A percentile compares a stretch with the other conserved stretches of the same genome.
These are phyloP conservation scores for Polymixis lichenea DNA, from an alignment of 2,888 invertebrate species.

Conservation along the genomic window DNA sequence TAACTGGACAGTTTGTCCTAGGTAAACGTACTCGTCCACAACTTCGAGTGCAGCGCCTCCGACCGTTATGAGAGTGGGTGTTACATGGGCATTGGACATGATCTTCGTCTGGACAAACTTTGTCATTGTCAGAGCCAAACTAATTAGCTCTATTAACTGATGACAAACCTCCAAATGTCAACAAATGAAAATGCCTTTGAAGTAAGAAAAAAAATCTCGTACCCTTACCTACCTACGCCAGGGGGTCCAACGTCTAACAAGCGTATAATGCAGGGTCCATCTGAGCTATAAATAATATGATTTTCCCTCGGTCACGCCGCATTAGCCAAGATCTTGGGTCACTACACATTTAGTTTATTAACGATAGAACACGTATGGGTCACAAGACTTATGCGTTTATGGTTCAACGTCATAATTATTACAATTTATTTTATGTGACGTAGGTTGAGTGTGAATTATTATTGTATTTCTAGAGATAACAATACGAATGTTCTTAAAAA, in stretches of 20 bases:
- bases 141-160: too few species aligned
- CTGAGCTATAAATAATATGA: constrained; percentile 70
- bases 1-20: too few species aligned
- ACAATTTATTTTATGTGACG: constrained; percentile 31
- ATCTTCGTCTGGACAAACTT: too few species aligned
- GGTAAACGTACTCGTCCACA: too few species aligned
- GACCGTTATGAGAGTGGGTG: too few species aligned
- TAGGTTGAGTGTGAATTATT: constrained; percentile 29
- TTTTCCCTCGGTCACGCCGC: constrained; percentile 65
- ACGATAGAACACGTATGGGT: constrained; percentile 61
- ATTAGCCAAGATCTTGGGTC: constrained; percentile 74
- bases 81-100: too few species aligned
- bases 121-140: too few species aligned
- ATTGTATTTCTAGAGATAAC: neutral
- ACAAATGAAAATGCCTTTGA: constrained; percentile 28
- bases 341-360: constrained; percentile 72
- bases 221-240: constrained; percentile 1
- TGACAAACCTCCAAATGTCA: too few species aligned
- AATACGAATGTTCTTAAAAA: too few species aligned
- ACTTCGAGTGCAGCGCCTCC: too few species aligned
- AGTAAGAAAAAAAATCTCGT: constrained; percentile 39
- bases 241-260: constrained; percentile 14
- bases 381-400: constrained; percentile 51
- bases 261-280: constrained; percentile 48
- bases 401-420: constrained; percentile 38